Percentiles rank a stretch among this genome's conserved stretches.
Evolutionary conservation across 2,888 invertebrate species (phyloP).

Genomic region (Acanthoscelides obtectus): DNA sequence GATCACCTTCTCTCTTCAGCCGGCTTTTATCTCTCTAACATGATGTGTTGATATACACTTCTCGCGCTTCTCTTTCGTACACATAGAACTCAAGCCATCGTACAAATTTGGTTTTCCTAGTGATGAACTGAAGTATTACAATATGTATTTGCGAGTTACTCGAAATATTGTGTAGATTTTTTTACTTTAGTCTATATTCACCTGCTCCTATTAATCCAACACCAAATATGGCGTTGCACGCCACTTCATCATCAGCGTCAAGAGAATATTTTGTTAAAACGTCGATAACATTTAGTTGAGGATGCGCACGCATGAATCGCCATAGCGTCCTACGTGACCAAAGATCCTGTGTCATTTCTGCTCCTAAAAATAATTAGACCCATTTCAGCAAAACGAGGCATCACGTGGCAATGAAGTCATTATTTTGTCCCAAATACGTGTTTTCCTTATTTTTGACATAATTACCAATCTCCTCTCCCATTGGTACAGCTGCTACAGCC

Average conservation of each 20-base stretch:
- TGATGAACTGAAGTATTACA: no score
- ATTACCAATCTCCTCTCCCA: slow-evolving; percentile 94
- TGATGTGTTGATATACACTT: no score
- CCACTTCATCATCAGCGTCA: slow-evolving; percentile 94
- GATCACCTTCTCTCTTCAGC: no score
- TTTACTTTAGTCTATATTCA: neutral
- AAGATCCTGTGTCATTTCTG: slow-evolving; percentile 96
- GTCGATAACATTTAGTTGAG: slow-evolving; percentile 88
- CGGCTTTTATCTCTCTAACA: no score
- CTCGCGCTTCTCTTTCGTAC: no score
- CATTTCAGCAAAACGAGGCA: no score
- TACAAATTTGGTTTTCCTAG: no score
- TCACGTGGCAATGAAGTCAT: no score
- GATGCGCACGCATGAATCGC: slow-evolving; percentile 79
- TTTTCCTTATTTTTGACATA: neutral
- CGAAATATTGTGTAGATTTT: neutral
- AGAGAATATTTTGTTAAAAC: slow-evolving; percentile 98
- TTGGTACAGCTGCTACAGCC: slow-evolving; percentile 93
- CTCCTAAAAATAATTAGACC: slow-evolving; percentile 38
- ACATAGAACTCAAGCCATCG: no score
- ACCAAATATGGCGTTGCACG: slow-evolving; percentile 96
- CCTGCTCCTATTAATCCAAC: slow-evolving; percentile 52
- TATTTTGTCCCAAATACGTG: neutral
- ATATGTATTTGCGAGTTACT: no score
- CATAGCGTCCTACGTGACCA: slow-evolving; percentile 72